Evolutionary conservation across 2,888 invertebrate genomes (phyloP), one percentile per base, ranked within the genome.

Genomic region (Philereme transversata): DNA sequence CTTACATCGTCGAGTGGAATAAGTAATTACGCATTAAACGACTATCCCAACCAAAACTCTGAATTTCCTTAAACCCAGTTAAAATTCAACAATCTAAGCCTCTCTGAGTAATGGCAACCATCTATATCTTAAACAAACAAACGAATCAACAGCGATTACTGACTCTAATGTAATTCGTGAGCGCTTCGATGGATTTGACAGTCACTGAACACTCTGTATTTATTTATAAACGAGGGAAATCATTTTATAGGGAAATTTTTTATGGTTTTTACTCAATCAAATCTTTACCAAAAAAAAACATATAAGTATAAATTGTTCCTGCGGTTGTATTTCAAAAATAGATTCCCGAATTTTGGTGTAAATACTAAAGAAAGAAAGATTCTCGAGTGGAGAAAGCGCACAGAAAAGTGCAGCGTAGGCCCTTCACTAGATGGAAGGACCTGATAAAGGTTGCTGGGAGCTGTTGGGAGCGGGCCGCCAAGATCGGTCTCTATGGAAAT

Each of bases 61-160:
- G 47, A 33, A 40, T 51, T 33, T 33, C 48, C 34, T 48, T 46
- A 53, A 82, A 78, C 83, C 83, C 83, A 76, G 87, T 88, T 88
- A 87, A 88, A 89, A 87, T 86, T 88, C 87, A 86, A 78, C 82
- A 82, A 84, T 85, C 83, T 88, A 86, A 88, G 73, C 86, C 83
- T 67, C 61, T 65, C 77, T 87, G 87, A 88, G 78, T 87, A 86
- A 90, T 87, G 82, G 82, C 73, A 66, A 34, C 50, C 53, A 54
- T 62, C 46, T 53, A 47, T 55, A 58, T 51, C 50, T 10, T 35
- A 47, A 46, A 61, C 52, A 61, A 52, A 49, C 45, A 38, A 40
- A 49, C 40, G 51, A 51, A 57, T 51, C 46, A 51, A 51, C 57
- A 41, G 11, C 52, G 51, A 57, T 57, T 57, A 57, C 41, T 11